These are phyloP conservation scores for Myathropa florea DNA, from an alignment of 2,888 invertebrate genomes.

Conservation along the genomic window DNA sequence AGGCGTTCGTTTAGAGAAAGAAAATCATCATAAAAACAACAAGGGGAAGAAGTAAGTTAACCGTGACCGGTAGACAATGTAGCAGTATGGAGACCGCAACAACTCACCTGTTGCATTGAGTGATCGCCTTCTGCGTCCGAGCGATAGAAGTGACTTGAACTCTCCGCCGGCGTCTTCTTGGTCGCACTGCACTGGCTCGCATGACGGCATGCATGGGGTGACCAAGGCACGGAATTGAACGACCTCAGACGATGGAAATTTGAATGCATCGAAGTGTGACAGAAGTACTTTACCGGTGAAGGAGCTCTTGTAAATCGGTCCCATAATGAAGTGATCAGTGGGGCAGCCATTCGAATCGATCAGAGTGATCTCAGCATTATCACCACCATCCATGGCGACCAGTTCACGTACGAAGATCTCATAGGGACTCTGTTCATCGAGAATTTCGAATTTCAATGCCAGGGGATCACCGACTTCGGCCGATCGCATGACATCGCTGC, in stretches of 20 bases:
- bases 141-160: conserved; percentile 90
- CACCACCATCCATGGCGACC: conserved; percentile 96
- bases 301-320: conserved; percentile 91
- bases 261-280: conserved; percentile 97
- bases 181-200: conserved; percentile 95
- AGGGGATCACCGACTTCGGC: conserved; percentile 96
- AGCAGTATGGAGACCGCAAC: neutral
- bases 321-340: conserved; percentile 96
- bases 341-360: conserved; percentile 96
- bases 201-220: conserved; percentile 95
- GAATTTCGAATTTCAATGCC: conserved; percentile 94
- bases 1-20: conserved; percentile 5
- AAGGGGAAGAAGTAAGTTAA: conserved; percentile 39
- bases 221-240: conserved; percentile 98
- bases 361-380: conserved; percentile 94
- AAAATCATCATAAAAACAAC: conserved; percentile 28
- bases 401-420: conserved; percentile 97
- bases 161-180: conserved; percentile 91
- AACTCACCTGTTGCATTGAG: conserved; percentile 80
- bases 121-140: conserved; percentile 90
- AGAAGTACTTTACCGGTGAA: conserved; percentile 90
- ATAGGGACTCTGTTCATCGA: conserved; percentile 95
- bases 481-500: conserved; percentile 90
- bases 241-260: conserved; percentile 96
- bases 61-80: conserved; percentile 57